Evolutionary conservation across 2,797 vertebrate genomes (phyloP).

Genomic region (Sebastes miniatus): DNA sequence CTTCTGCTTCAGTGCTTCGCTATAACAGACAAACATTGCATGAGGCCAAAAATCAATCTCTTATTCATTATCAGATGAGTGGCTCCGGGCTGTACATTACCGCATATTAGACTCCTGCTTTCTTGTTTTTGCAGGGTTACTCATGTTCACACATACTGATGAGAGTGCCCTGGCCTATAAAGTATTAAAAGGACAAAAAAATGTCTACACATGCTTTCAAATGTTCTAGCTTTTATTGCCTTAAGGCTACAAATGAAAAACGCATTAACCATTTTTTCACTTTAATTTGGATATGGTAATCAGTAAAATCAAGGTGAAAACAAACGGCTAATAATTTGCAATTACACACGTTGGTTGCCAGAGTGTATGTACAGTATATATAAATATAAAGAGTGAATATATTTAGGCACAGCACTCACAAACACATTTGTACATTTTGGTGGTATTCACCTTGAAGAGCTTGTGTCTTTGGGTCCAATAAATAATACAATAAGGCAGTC

Average conservation of each 20-base stretch:
- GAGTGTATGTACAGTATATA: not conserved
- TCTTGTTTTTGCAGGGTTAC: conserved; percentile 6
- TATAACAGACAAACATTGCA: conserved; percentile 11
- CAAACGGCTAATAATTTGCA: not conserved
- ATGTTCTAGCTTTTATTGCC: not conserved
- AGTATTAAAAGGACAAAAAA: not conserved
- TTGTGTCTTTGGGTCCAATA: conserved; percentile 38
- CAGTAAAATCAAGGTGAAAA: conserved; percentile 10
- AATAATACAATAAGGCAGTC: conserved; percentile 57
- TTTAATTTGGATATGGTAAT: conserved; percentile 11
- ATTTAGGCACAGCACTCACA: not conserved
- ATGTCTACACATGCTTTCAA: not conserved
- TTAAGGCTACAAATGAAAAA: not conserved
- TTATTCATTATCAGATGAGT: conserved; percentile 23
- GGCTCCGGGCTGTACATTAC: conserved; percentile 33
- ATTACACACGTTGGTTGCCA: not conserved
- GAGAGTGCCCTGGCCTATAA: not conserved
- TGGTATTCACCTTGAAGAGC: conserved; percentile 49
- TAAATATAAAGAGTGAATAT: conserved; percentile 1
- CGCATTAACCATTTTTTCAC: not conserved
- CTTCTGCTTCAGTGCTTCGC: not conserved
- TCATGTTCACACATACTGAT: conserved; percentile 30
- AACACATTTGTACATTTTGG: not conserved
- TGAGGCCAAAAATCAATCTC: conserved; percentile 23
- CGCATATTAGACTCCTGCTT: conserved; percentile 14